Evolutionary conservation across 2,888 invertebrate species (phyloP).

Genomic region (Zaprionus bogoriensis): DNA sequence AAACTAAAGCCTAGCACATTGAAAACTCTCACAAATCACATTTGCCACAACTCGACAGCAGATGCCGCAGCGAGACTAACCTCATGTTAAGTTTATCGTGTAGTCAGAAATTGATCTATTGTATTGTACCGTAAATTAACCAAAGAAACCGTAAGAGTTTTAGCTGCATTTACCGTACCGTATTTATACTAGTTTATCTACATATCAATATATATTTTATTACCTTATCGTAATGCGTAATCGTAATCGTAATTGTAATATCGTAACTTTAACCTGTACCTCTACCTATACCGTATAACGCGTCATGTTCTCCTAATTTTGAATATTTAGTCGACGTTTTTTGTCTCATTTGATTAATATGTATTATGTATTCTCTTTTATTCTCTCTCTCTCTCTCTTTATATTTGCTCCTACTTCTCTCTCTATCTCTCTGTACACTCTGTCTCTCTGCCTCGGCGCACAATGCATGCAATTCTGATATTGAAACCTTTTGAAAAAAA

Average conservation of each 20-base stretch:
- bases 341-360: constrained; percentile 60
- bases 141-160: constrained; percentile 7
- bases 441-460: constrained; percentile 73
- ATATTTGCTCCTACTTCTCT: constrained; percentile 48
- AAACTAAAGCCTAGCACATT: constrained; percentile 17
- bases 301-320: constrained; percentile 58
- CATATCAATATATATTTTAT: constrained; percentile 22
- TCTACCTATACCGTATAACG: constrained; percentile 57
- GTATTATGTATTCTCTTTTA: constrained; percentile 62
- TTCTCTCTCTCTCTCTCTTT: constrained; percentile 50
- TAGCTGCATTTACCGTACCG: background rate
- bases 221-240: constrained; percentile 37
- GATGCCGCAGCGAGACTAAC: constrained; percentile 32
- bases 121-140: constrained; percentile 43
- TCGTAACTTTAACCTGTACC: constrained; percentile 44
- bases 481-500: no score
- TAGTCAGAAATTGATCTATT: constrained; percentile 38
- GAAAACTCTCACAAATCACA: constrained; percentile 28
- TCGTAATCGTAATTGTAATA: constrained; percentile 32
- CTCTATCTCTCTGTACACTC: constrained; percentile 55
- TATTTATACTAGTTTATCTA: constrained; percentile 7
- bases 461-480: constrained; percentile 65
- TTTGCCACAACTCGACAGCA: constrained; percentile 64
- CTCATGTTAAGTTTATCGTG: constrained; percentile 37
- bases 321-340: constrained; percentile 35